phyloP scores from a whole-genome alignment of 2,797 vertebrate species.

The Myotis pilosus region DNA sequence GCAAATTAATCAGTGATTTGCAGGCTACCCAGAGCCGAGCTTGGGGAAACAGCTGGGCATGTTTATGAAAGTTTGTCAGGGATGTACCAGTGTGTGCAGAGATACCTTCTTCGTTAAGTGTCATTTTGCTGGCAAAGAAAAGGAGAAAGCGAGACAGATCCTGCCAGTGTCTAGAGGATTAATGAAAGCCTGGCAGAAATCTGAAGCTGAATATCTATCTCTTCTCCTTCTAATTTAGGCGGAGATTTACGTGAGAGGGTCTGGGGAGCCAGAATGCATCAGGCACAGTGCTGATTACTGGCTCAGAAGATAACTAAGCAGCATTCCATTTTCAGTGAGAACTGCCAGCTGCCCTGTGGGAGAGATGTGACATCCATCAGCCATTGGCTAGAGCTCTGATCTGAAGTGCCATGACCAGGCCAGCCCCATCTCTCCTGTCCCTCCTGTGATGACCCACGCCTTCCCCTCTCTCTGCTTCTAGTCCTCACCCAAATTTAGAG shows the following conservation, averaged over 20 bases:
- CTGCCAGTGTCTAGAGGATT: conserved; percentile 52
- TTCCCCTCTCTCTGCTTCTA: background rate
- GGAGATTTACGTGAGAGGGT: conserved; percentile 55
- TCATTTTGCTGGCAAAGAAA: conserved; percentile 69
- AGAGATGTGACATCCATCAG: background rate
- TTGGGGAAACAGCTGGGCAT: conserved; percentile 49
- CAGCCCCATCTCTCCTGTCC: background rate
- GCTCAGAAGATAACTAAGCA: background rate
- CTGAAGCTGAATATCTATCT: conserved; percentile 33
- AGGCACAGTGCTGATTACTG: background rate
- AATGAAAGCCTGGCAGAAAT: conserved; percentile 70
- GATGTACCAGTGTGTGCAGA: conserved; percentile 39
- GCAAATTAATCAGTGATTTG: conserved; percentile 64
- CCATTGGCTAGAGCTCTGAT: background rate
- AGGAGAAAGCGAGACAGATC: conserved; percentile 57
- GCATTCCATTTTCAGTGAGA: background rate
- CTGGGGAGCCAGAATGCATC: conserved; percentile 38
- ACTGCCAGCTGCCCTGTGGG: background rate
- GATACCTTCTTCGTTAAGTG: conserved; percentile 60
- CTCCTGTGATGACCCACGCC: accelerated
- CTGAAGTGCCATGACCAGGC: accelerated
- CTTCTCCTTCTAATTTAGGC: conserved; percentile 21
- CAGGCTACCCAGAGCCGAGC: conserved; percentile 26
- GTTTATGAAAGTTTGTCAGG: conserved; percentile 72
- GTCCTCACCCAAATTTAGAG: background rate